Base-by-base conservation (phyloP, 2,113 vertebrate genomes). In the Reinhardtius hippoglossoides region DNA sequence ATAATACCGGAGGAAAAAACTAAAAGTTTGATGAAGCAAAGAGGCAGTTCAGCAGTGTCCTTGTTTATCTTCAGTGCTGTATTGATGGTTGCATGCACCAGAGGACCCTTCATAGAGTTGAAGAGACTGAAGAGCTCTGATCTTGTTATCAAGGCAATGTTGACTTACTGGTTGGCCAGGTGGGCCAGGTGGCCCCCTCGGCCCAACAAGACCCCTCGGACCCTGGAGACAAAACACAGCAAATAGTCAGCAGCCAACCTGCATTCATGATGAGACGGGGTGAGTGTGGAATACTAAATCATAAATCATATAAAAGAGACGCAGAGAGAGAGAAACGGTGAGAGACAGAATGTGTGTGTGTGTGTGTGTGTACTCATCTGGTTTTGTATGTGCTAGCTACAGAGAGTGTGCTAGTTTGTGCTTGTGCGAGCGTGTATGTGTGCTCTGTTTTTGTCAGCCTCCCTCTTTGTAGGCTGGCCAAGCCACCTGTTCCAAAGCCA, bases 181-280 rank as follows among this genome's bases (percentile, higher is more conserved):
- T 67, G 92, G 77, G 0, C 97, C 97, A 0, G 94, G 88, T 57
- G 94, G 71, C 46, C 97, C 97, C 50, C 96, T 91, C 0, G 96
- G 91, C 44, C 97, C 97, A 0, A 94, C 87, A 73, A 96, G 91
- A 80, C 97, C 97, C 81, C 97, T 92, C 10, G 87, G 3, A 13
- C 97, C 97, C 96, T 98, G 85, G 50, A 92, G 84, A 88, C 63
- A 87, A 88, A 91, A 74, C 78, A 90, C 37, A 90, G 73, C 75
- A 88, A 87, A 85, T 50, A 82, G 76, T 81, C 64, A 91, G 83
- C 52, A 76, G 55, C 71, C 67, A 81, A 67, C 57, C 46, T 81
- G 74, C 75, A 85, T 74, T 62, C 63, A 77, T 77, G 81, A 86
- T 83, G 67, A 82, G 56, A 50, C 0, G 24, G 72, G 60, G 62